Evolutionary conservation across 2,113 vertebrate species (phyloP).

Genomic region (Leiothrix lutea): DNA sequence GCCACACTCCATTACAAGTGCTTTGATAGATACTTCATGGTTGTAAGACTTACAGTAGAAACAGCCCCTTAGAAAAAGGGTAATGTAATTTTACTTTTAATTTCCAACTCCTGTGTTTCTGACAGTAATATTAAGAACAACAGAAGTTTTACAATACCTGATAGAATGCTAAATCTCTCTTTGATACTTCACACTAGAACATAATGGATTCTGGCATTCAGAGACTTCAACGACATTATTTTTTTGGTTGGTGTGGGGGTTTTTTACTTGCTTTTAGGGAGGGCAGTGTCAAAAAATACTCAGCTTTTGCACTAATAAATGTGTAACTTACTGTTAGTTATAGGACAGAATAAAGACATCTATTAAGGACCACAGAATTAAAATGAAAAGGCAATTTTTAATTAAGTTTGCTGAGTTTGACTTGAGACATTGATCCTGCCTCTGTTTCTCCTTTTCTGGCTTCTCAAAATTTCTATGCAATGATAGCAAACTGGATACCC

Average conservation of each 20-base stretch:
- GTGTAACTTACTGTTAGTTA: not conserved
- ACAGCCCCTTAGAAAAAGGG: not conserved
- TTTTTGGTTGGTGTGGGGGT: not conserved
- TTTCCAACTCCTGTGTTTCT: not conserved
- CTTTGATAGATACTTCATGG: not conserved
- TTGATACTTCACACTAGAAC: not conserved
- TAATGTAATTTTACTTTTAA: slow-evolving; percentile 1
- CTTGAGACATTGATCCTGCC: not conserved
- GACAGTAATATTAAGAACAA: not conserved
- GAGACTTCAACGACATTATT: not conserved
- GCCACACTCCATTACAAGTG: not conserved
- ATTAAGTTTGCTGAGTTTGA: not conserved
- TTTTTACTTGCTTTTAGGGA: not conserved
- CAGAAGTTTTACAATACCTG: not conserved
- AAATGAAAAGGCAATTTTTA: not conserved
- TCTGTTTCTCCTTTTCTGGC: not conserved
- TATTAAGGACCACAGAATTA: not conserved
- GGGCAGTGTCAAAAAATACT: not conserved
- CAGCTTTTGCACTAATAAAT: not conserved
- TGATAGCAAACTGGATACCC: not conserved
- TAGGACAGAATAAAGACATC: not conserved
- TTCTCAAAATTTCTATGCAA: not conserved
- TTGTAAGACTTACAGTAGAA: not conserved
- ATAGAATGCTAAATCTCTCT: not conserved
- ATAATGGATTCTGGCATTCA: not conserved